Evolutionary conservation across 2,797 vertebrate genomes (phyloP).

Genomic region (Manis pentadactyla): DNA sequence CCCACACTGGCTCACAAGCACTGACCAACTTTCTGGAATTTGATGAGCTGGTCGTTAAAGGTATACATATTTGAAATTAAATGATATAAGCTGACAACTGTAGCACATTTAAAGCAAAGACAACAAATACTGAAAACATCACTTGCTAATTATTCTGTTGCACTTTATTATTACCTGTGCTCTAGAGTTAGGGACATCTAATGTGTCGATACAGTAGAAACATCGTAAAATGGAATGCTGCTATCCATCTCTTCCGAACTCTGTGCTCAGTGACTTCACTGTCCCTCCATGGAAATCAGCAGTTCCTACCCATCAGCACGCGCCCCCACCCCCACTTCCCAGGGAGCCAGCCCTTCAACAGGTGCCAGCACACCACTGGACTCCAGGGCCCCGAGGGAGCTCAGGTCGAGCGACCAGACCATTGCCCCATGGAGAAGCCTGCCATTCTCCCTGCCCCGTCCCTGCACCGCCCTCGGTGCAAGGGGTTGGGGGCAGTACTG

Average conservation of each 20-base stretch:
- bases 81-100: conserved; percentile 12
- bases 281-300: not conserved
- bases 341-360: not conserved
- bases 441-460: not conserved
- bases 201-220: not conserved
- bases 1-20: not conserved
- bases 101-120: conserved; percentile 21
- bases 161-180: not conserved
- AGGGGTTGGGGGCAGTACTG: not conserved
- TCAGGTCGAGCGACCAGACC: not conserved
- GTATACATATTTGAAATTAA: conserved; percentile 51
- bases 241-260: not conserved
- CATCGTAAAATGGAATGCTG: not conserved
- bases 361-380: not conserved
- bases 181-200: not conserved
- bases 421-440: not conserved
- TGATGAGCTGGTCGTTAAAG: conserved; percentile 36
- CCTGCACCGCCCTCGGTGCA: not conserved
- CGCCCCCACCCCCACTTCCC: fast-evolving
- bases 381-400: not conserved
- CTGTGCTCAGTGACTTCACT: not conserved
- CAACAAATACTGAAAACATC: not conserved
- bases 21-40: conserved; percentile 53
- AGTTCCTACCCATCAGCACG: not conserved
- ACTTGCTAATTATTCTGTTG: not conserved